A percentile compares a stretch with the other conserved stretches of the same genome.
Conservation (phyloP, 2,797 vertebrate genomes). For the Siniperca scherzeri region DNA sequence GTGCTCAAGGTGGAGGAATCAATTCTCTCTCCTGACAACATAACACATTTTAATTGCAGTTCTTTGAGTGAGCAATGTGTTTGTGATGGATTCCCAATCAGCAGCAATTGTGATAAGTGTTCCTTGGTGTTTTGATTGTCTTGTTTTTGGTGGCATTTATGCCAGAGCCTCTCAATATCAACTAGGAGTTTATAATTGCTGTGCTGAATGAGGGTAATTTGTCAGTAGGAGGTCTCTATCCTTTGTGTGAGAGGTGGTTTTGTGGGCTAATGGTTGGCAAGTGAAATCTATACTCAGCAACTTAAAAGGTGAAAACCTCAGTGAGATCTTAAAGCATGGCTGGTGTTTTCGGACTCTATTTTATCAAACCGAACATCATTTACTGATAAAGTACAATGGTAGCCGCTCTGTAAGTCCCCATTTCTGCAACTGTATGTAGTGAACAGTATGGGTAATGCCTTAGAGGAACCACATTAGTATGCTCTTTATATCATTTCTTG, state of each 20-base stretch:
- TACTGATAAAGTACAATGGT: no score
- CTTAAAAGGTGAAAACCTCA: background rate
- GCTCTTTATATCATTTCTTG: no score
- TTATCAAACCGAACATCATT: no score
- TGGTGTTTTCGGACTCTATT: background rate
- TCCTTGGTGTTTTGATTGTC: background rate
- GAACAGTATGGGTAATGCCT: background rate
- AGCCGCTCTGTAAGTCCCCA: no score
- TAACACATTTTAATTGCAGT: conserved; percentile 26
- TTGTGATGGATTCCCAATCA: conserved; percentile 24
- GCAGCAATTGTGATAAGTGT: conserved; percentile 18
- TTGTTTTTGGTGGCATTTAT: conserved; percentile 10
- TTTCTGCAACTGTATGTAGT: no score
- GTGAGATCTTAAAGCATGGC: background rate
- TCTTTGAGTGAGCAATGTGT: background rate
- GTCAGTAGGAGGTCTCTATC: background rate
- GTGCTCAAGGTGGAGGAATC: conserved; percentile 22
- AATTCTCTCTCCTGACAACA: conserved; percentile 22
- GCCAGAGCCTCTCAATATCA: background rate
- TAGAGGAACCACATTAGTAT: background rate
- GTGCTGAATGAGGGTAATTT: background rate
- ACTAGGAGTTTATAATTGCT: background rate
- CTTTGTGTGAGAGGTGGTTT: background rate
- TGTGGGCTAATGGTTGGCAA: background rate
- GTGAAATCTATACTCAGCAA: background rate